Base-by-base conservation (phyloP, 2,888 invertebrate species). In the Chrysomela aeneicollis region DNA sequence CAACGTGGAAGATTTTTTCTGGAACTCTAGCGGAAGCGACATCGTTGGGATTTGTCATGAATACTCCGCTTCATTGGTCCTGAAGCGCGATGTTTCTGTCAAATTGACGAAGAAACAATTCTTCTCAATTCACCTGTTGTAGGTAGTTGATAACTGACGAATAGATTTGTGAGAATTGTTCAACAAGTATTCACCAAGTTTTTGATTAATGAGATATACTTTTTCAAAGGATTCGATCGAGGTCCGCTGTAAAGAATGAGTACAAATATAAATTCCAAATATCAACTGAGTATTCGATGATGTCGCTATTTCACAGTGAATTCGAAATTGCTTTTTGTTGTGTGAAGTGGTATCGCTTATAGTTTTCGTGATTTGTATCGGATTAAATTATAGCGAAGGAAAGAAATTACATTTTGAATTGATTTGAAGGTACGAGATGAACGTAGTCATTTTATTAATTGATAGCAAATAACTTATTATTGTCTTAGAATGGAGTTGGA, bases 401-500 rank as follows among this genome's bases (percentile, higher is more conserved):
- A 8, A 35, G 32, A 10, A 26, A 26, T 26, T 26, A 5, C 3
- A 26, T 26, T 26, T 26, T 26, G 35, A 35, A 35, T 9, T 35
- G 35, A 35, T 35, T 35, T 42, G n/a, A 42, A 42, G 15, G 42
- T 42, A 15, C 42, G 15, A 42, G 42, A 42, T 15, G n/a, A 42
- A 42, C 42, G 42, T 35, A 35, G 35, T 42, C 42, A 42, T 42
- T 42, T 42, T 15, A 15, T n/a, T 15, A 42, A 42, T n/a, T 15
- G 68, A 68, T 74, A 76, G 72, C 70, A 69, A 72, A 69, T 72
- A 74, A 74, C 73, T 75, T 76, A 74, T 73, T 77, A 73, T 76
- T 74, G 75, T 77, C 75, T 76, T 78, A 78, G 79, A 79, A 75
- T 79, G 79, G 75, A 78, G 77, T 78, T 76, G 76, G 77, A 74